A percentile compares a stretch with the other conserved stretches of the same genome.
Evolutionary conservation across 2,888 invertebrate genomes (phyloP).

Genomic region (Cyclophora albipunctata): DNA sequence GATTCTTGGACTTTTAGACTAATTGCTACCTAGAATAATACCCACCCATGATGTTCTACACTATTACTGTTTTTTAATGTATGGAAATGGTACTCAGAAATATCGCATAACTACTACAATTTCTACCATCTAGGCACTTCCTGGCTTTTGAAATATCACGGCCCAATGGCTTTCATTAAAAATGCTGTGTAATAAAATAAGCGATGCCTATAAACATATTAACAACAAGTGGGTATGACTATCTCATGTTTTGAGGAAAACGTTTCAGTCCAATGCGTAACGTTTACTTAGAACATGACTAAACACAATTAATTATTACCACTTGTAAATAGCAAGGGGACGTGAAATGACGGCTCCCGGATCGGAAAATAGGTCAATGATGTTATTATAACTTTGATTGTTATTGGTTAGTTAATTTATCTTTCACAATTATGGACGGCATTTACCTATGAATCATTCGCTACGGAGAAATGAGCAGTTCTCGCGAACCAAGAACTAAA

Average conservation of each 20-base stretch:
- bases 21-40: slow-evolving; percentile 9
- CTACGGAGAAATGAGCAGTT: no score
- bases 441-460: no score
- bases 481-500: no score
- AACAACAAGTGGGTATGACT: no score
- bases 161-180: slow-evolving; percentile 14
- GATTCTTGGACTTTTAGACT: slow-evolving; percentile 11
- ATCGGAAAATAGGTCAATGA: slow-evolving; percentile 4
- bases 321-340: slow-evolving; percentile 1
- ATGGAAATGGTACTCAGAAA: slow-evolving; percentile 19
- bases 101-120: slow-evolving; percentile 1
- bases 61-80: slow-evolving; percentile 13
- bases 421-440: no score
- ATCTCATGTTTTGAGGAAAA: slow-evolving; percentile 9
- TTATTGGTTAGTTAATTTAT: no score
- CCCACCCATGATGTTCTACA: slow-evolving; percentile 8
- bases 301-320: slow-evolving; percentile 9
- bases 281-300: slow-evolving; percentile 18
- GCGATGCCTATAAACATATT: background rate
- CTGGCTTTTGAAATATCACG: slow-evolving; percentile 15
- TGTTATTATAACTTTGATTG: slow-evolving; percentile 2
- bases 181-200: slow-evolving; percentile 1
- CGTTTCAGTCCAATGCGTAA: slow-evolving; percentile 16
- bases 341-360: slow-evolving; percentile 4
- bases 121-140: slow-evolving; percentile 3